phyloP scores from a whole-genome alignment of 2,888 invertebrate species.

The Tetragnatha montana region DNA sequence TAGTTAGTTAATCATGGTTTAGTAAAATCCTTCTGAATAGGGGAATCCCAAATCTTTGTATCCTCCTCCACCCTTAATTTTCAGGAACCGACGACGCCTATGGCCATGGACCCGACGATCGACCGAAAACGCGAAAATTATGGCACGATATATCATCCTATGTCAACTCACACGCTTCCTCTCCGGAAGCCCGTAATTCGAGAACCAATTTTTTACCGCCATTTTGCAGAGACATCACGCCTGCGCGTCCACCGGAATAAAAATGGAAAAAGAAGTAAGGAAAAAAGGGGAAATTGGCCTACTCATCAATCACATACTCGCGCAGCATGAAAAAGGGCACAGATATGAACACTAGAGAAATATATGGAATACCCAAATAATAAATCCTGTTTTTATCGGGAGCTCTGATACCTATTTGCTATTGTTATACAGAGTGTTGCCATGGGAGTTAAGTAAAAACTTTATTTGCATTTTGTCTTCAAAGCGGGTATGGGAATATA shows the following conservation, averaged over 20 bases:
- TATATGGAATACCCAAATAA: neutral
- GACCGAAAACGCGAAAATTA: slow-evolving; percentile 33
- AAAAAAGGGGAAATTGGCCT: slow-evolving; percentile 6
- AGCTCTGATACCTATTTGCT: neutral
- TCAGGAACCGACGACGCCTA: too few species aligned
- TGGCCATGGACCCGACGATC: neutral
- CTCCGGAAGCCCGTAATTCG: slow-evolving; percentile 44
- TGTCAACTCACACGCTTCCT: slow-evolving; percentile 24
- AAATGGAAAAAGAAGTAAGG: slow-evolving; percentile 20
- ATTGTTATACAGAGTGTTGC: neutral
- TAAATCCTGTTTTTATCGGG: neutral
- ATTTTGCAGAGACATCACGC: slow-evolving; percentile 50
- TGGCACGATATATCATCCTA: slow-evolving; percentile 30
- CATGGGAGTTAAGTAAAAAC: neutral
- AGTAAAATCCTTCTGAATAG: too few species aligned
- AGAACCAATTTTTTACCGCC: slow-evolving; percentile 33
- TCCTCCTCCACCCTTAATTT: too few species aligned
- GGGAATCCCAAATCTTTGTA: too few species aligned
- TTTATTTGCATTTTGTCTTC: neutral
- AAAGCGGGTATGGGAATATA: too few species aligned
- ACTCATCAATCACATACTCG: slow-evolving; percentile 30
- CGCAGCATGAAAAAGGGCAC: slow-evolving; percentile 26
- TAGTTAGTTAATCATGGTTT: too few species aligned
- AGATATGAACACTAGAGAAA: neutral
- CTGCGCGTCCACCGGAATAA: slow-evolving; percentile 29